phyloP scores from a whole-genome alignment of 2,797 vertebrate species.

The Chlorospingus semifuscus region DNA sequence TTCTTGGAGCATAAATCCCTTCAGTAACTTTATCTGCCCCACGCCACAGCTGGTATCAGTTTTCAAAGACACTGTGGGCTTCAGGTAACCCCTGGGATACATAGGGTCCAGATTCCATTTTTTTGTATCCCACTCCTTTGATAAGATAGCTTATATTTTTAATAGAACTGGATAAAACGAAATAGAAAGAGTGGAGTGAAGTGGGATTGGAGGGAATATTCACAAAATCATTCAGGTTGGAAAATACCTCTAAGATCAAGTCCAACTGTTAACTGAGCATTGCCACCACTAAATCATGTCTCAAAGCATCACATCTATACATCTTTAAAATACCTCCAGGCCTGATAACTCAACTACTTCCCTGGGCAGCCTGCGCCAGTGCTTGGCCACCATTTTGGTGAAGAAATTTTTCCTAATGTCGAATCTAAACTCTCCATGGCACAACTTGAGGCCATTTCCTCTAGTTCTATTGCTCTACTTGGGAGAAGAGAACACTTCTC shows the following conservation, averaged over 20 bases:
- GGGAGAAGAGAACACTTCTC: neutral
- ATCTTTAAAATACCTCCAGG: neutral
- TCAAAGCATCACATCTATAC: neutral
- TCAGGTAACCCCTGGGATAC: neutral
- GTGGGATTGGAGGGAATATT: neutral
- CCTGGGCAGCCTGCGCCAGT: neutral
- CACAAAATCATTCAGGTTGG: neutral
- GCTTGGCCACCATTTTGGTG: neutral
- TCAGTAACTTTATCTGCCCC: neutral
- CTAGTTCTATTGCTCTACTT: neutral
- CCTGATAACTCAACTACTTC: neutral
- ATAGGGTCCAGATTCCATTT: neutral
- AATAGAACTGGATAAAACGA: neutral
- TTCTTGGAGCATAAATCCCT: neutral
- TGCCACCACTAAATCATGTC: neutral
- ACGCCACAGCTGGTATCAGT: neutral
- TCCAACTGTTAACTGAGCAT: neutral
- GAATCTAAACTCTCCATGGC: neutral
- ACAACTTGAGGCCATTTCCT: neutral
- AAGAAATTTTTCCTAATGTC: neutral
- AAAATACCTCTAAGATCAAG: neutral
- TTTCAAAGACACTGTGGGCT: neutral
- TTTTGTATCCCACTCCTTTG: neutral
- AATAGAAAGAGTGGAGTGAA: neutral
- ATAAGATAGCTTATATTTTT: neutral